These are phyloP conservation scores for Sylvicola cinctus DNA, from an alignment of 2,888 invertebrate species.

Conservation along the genomic window DNA sequence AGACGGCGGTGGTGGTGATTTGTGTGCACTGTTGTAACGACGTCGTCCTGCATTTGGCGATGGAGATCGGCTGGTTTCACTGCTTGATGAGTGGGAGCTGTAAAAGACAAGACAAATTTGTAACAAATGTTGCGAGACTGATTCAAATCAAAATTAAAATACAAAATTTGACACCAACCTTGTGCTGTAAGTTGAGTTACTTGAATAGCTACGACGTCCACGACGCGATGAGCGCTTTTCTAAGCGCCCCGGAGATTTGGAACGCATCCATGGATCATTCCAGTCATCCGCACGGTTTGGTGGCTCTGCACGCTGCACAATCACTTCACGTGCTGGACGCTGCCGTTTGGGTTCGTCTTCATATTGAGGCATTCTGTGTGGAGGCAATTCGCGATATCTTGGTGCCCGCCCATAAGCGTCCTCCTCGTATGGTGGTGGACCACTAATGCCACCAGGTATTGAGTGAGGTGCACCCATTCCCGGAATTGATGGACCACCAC, in stretches of 20 bases:
- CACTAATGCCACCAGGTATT: conserved; percentile 9
- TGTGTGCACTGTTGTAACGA: conserved; percentile 16
- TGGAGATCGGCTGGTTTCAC: conserved; percentile 24
- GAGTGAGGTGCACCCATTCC: conserved; percentile 8
- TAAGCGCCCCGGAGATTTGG: conserved; percentile 39
- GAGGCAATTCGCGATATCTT: conserved; percentile 30
- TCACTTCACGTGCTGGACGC: conserved; percentile 49
- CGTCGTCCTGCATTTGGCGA: conserved; percentile 16
- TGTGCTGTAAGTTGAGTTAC: conserved; percentile 14
- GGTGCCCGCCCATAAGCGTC: conserved; percentile 24
- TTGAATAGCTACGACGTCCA: conserved; percentile 18
- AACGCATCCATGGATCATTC: conserved; percentile 88
- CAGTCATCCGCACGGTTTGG: conserved; percentile 60
- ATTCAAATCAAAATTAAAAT: too few species aligned
- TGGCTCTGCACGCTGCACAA: conserved; percentile 44
- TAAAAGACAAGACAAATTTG: too few species aligned
- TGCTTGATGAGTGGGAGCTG: conserved; percentile 29
- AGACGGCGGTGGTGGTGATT: conserved; percentile 11
- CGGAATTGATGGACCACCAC: conserved; percentile 6
- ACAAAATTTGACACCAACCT: conserved; percentile 6
- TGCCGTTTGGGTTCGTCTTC: conserved; percentile 23
- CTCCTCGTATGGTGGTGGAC: conserved; percentile 19
- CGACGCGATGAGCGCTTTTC: conserved; percentile 19
- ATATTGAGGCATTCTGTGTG: conserved; percentile 33
- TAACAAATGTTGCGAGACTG: too few species aligned